phyloP scores from a whole-genome alignment of 2,113 vertebrate genomes.

The Pyrgilauda ruficollis region DNA sequence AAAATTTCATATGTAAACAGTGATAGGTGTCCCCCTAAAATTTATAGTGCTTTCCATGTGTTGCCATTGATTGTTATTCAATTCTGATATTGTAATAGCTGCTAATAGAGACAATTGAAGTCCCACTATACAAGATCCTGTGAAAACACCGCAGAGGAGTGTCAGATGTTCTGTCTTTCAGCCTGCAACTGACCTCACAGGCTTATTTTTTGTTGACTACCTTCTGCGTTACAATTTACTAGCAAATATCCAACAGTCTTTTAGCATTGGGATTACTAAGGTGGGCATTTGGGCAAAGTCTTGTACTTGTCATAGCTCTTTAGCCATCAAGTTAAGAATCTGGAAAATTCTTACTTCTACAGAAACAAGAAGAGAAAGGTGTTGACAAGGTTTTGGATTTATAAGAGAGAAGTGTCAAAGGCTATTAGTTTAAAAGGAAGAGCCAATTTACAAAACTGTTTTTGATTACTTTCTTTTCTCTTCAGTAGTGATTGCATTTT shows the following conservation, averaged over 20 bases:
- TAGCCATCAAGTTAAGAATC: neutral
- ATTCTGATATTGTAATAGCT: neutral
- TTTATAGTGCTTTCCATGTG: neutral
- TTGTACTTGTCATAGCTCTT: neutral
- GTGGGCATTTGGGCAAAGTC: neutral
- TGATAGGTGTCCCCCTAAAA: neutral
- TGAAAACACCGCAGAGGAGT: neutral
- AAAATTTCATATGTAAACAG: neutral
- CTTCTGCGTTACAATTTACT: neutral
- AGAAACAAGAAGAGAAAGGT: neutral
- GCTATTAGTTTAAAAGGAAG: neutral
- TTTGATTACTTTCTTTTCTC: neutral
- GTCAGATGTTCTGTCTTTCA: neutral
- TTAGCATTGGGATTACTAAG: neutral
- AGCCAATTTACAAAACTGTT: neutral
- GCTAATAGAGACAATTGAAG: neutral
- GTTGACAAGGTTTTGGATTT: neutral
- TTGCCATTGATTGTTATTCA: neutral
- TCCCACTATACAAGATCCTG: neutral
- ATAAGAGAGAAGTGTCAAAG: neutral
- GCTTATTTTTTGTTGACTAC: neutral
- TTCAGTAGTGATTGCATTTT: neutral
- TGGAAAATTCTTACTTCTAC: neutral
- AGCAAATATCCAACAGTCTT: neutral
- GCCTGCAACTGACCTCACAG: neutral